Evolutionary conservation across 2,797 vertebrate genomes (phyloP).

Genomic region (Poeciliopsis infans): DNA sequence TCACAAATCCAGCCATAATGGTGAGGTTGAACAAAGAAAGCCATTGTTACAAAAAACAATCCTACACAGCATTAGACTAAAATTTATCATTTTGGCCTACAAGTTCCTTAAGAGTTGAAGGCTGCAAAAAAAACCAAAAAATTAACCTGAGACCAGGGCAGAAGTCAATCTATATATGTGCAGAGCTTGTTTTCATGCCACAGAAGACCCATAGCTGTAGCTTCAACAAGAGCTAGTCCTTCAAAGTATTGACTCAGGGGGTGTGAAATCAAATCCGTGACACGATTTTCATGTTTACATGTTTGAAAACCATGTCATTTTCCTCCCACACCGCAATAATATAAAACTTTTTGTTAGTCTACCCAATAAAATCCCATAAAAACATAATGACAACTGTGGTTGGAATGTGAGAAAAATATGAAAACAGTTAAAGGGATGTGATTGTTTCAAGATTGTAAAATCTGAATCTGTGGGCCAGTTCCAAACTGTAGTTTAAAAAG

Average conservation of each 20-base stretch:
- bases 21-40: not conserved
- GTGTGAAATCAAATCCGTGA: not conserved
- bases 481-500: conserved; percentile 8
- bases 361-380: not conserved
- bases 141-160: not conserved
- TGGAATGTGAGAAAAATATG: not conserved
- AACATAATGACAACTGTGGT: not conserved
- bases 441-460: not conserved
- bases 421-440: not conserved
- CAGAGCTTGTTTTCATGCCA: not conserved
- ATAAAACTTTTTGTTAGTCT: not conserved
- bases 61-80: not conserved
- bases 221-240: not conserved
- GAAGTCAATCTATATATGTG: not conserved
- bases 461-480: not conserved
- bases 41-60: not conserved
- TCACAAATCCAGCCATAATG: not conserved
- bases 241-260: not conserved
- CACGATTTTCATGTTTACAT: not conserved
- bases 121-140: not conserved
- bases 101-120: not conserved
- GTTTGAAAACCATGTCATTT: not conserved
- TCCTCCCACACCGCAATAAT: not conserved
- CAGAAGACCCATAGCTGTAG: not conserved
- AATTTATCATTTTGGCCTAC: not conserved